phyloP scores from a whole-genome alignment of 1,140 invertebrate species.

The Lysiphlebus fabarum region DNA sequence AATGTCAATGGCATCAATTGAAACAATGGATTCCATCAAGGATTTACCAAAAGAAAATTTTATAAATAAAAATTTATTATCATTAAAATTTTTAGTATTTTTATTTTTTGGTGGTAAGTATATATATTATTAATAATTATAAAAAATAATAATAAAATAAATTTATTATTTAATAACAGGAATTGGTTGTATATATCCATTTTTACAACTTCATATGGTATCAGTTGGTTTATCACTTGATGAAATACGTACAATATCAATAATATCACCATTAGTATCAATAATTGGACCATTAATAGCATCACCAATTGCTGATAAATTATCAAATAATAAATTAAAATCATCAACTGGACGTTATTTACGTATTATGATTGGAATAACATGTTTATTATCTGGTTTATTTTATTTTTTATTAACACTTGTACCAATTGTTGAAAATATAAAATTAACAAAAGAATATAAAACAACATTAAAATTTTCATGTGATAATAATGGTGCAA shows the following conservation, averaged over 20 bases:
- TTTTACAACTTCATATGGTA: constrained; percentile 71
- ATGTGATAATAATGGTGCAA: constrained; percentile 64
- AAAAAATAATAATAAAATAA: too few relatives aligned
- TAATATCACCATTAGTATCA: constrained; percentile 69
- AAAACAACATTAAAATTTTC: constrained; percentile 65
- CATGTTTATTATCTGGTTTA: constrained; percentile 64
- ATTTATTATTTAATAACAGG: too few relatives aligned
- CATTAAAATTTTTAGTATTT: constrained; percentile 57
- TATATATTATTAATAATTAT: background rate
- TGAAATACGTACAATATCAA: constrained; percentile 70
- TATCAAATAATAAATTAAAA: constrained; percentile 51
- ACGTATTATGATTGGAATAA: constrained; percentile 66
- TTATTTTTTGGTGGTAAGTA: constrained; percentile 56
- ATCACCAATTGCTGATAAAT: constrained; percentile 66
- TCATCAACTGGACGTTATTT: constrained; percentile 56
- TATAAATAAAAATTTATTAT: constrained; percentile 52
- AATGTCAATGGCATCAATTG: constrained; percentile 36
- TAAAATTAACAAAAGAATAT: constrained; percentile 52
- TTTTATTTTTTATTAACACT: constrained; percentile 65
- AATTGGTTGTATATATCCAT: constrained; percentile 72
- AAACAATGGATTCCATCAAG: constrained; percentile 36
- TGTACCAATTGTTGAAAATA: constrained; percentile 61
- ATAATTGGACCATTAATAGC: constrained; percentile 66
- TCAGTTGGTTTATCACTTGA: constrained; percentile 65
- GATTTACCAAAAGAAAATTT: constrained; percentile 36